Evolutionary conservation across 2,797 vertebrate species (phyloP).

Genomic region (Sebastes aleutianus): DNA sequence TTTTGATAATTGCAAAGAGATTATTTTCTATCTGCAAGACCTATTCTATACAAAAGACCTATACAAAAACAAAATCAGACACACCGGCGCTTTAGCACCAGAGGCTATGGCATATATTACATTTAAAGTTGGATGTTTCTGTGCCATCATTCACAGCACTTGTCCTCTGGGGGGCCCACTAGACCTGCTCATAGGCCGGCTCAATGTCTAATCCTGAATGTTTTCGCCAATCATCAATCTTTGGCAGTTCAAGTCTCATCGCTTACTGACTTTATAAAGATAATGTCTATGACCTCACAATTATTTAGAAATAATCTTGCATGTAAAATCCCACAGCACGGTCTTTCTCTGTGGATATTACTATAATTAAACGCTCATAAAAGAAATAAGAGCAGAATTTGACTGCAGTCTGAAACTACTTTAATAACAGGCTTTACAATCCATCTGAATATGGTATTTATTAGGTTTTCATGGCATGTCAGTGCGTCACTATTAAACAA

Average conservation of each 20-base stretch:
- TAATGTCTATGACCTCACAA: neutral
- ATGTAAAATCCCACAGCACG: neutral
- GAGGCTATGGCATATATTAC: constrained; percentile 6
- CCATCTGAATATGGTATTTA: constrained; percentile 22
- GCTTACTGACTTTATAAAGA: neutral
- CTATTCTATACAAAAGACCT: constrained; percentile 29
- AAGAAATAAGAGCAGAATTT: neutral
- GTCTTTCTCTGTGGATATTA: neutral
- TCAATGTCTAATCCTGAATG: neutral
- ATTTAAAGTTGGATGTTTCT: constrained; percentile 9
- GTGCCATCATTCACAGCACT: neutral
- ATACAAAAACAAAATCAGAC: constrained; percentile 31
- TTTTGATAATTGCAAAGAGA: constrained; percentile 55
- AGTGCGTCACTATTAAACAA: constrained; percentile 48
- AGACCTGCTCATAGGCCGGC: constrained; percentile 40
- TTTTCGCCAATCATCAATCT: neutral
- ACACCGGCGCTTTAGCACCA: constrained; percentile 21
- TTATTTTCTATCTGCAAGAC: constrained; percentile 47
- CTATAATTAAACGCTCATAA: neutral
- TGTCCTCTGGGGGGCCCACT: constrained; percentile 64
- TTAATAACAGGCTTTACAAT: constrained; percentile 26
- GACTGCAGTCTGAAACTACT: neutral
- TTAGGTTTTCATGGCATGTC: constrained; percentile 43
- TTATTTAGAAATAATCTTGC: constrained; percentile 3
- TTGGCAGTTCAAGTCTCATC: neutral